Evolutionary conservation across 2,888 invertebrate genomes (phyloP), one percentile per base, ranked within the genome.

Genomic region (Aphodius sticticus): DNA sequence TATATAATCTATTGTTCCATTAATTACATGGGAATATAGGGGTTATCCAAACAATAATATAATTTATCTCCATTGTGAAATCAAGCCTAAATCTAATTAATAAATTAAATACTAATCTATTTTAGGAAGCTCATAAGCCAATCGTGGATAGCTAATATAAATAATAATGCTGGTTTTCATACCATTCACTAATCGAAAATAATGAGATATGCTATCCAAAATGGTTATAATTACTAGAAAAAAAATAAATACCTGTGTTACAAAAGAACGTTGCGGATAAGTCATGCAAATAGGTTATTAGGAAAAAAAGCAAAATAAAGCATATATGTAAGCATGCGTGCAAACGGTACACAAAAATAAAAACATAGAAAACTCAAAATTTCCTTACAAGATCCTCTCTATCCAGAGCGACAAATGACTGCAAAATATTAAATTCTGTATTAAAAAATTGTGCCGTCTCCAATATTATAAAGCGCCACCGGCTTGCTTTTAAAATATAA

Each of bases 381-480:
- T 80, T 84, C 86, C 89, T 89, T 89, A 89, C 89, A 86, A 86
- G 84, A 84, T 86, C 84, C 84, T 84, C 85, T 82, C 84, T 86
- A 83, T 87, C 89, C 89, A 92, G 90, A 89, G 91, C 91, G 89
- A 90, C 90, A 90, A 91, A 92, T 85, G 92, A 92, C 92, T 92
- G 91, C 83, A 91, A 91, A 90, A 86, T 79, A 79, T 76, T 70
- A 78, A 78, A 38, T 69, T 77, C 16, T 26, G 69, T 38, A 79
- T 79, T 79, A 79, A 79, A 80, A 69, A 69, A 78, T 15, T 53
- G 35, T 69, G 53, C 75, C 79, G 36, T 16, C 38, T 70, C 77
- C 72, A 79, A 69, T 78, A 76, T 26, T 78, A 69, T 69, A 76
- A 75, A 69, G 26, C 15, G 75, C 12, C 53, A 9, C 53, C 53